These are phyloP conservation scores for Ophion slaviceki DNA, from an alignment of 2,888 invertebrate genomes.

Conservation along the genomic window DNA sequence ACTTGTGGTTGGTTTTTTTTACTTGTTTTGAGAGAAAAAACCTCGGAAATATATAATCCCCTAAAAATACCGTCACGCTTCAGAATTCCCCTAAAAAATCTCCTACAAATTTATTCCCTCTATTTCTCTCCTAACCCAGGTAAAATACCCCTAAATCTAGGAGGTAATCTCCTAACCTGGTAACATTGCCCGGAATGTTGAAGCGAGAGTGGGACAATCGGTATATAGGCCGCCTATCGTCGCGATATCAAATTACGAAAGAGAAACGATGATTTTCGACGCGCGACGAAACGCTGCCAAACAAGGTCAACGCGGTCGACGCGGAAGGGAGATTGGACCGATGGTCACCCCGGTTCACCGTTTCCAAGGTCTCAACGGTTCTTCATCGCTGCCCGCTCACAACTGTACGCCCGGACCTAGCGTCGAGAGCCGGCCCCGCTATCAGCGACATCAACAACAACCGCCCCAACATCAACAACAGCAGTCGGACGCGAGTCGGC, in stretches of 20 bases:
- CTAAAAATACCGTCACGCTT: too few species aligned
- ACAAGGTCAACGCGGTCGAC: slow-evolving; percentile 79
- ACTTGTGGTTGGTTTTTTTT: too few species aligned
- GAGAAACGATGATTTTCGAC: background rate
- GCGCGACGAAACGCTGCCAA: slow-evolving; percentile 15
- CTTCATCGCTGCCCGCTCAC: slow-evolving; percentile 69
- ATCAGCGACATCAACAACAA: slow-evolving; percentile 40
- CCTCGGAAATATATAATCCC: too few species aligned
- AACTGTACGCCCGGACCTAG: slow-evolving; percentile 68
- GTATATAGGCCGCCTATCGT: background rate
- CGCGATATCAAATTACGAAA: background rate
- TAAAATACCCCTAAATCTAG: too few species aligned
- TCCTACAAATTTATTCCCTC: too few species aligned
- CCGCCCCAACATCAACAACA: slow-evolving; percentile 51
- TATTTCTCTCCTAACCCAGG: too few species aligned
- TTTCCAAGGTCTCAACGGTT: slow-evolving; percentile 86
- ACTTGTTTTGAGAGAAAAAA: too few species aligned
- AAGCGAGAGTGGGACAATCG: background rate
- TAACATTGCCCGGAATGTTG: background rate
- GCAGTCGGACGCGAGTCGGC: slow-evolving; percentile 63
- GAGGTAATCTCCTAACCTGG: too few species aligned
- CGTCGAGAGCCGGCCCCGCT: slow-evolving; percentile 54
- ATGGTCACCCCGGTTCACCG: slow-evolving; percentile 90
- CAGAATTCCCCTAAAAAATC: too few species aligned
- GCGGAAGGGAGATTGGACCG: slow-evolving; percentile 85